Evolutionary conservation across 2,113 vertebrate species (phyloP).

Genomic region (Thomomys bottae): DNA sequence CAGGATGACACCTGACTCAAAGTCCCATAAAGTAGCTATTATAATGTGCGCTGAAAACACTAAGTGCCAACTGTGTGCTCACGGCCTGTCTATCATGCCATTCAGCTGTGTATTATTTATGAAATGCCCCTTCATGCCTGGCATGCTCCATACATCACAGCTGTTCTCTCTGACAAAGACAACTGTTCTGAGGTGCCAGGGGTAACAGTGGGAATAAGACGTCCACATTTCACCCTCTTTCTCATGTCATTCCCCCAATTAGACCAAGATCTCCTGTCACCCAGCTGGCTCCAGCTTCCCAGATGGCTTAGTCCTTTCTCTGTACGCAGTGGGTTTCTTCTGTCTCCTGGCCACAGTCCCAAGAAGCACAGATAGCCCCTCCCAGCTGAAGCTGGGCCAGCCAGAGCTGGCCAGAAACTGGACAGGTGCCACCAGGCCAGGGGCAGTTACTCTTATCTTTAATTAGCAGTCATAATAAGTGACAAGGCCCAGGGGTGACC

Average conservation of each 20-base stretch:
- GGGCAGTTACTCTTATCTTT: constrained; percentile 61
- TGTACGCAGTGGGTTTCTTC: neutral
- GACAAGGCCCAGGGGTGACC: constrained; percentile 43
- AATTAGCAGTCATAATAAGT: constrained; percentile 51
- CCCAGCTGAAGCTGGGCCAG: constrained; percentile 6
- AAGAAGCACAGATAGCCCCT: neutral
- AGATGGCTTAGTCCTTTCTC: constrained; percentile 47
- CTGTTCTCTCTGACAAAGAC: constrained; percentile 40
- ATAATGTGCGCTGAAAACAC: neutral
- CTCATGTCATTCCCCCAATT: neutral
- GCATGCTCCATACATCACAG: neutral
- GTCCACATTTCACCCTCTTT: neutral
- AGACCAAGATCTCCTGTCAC: constrained; percentile 41
- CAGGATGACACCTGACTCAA: neutral
- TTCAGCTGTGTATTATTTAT: constrained; percentile 29
- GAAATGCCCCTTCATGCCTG: neutral
- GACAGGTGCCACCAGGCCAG: constrained; percentile 54
- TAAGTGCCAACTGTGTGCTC: neutral
- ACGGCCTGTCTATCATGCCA: neutral
- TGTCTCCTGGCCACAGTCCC: constrained; percentile 34
- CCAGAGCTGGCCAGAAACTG: constrained; percentile 28
- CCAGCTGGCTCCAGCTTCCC: constrained; percentile 63
- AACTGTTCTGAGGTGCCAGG: constrained; percentile 18
- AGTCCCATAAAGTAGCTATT: neutral
- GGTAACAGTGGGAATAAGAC: neutral